Evolutionary conservation across 2,113 vertebrate species (phyloP).

Genomic region (Meles meles): DNA sequence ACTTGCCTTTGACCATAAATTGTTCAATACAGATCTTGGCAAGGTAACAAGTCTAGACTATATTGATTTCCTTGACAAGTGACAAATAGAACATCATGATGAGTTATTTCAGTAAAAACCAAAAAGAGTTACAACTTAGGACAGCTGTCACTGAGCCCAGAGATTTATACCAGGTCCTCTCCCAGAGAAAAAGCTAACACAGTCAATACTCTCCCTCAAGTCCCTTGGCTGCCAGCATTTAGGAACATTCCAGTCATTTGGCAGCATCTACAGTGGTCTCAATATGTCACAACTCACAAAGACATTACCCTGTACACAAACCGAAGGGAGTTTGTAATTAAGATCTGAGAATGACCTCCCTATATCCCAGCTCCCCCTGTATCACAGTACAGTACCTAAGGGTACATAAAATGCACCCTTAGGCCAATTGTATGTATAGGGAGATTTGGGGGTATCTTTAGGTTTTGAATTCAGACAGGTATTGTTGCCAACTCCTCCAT

Average conservation of each 20-base stretch:
- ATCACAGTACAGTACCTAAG: too few relatives aligned
- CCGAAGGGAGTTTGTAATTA: background rate
- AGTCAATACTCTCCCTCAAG: background rate
- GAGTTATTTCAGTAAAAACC: slow-evolving; percentile 66
- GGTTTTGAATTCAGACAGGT: background rate
- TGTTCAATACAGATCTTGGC: slow-evolving; percentile 38
- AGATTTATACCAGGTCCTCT: slow-evolving; percentile 1
- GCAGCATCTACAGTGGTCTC: background rate
- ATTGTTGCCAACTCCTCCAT: background rate
- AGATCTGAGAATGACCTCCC: background rate
- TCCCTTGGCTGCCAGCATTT: background rate
- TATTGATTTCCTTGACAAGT: slow-evolving; percentile 74
- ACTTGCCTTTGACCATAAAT: slow-evolving; percentile 59
- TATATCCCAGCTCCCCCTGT: background rate
- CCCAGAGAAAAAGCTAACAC: background rate
- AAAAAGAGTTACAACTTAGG: slow-evolving; percentile 59
- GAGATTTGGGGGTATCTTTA: background rate
- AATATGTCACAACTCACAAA: background rate
- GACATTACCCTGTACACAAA: background rate
- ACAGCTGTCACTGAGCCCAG: slow-evolving; percentile 50
- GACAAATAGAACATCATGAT: slow-evolving; percentile 72
- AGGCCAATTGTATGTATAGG: background rate
- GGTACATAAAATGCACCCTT: background rate
- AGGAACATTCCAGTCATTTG: background rate
- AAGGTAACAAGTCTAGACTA: slow-evolving; percentile 72